Base-by-base conservation (phyloP, 1,140 invertebrate genomes). In the Aphelinus certus region DNA sequence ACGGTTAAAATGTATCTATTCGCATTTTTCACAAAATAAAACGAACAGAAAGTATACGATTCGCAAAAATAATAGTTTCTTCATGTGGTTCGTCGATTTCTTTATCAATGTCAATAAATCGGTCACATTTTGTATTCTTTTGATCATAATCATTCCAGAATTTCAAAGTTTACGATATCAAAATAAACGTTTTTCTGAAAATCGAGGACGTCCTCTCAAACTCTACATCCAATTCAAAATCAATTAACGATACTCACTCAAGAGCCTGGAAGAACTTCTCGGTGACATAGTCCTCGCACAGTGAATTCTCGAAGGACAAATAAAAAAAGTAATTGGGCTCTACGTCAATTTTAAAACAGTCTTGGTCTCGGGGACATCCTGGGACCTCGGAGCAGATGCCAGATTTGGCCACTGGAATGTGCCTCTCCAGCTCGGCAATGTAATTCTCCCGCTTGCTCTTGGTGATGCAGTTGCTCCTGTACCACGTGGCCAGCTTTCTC, bases 251-350 rank as follows among this genome's bases (percentile, higher is more conserved):
- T 26, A 53, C 69, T 83, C 81, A 85, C 77, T 85, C 77, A 48
- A 91, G 72, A 3, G 87, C 83, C 56, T 85, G 81, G 81, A 88
- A 90, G 56, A 93, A 82, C 78, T 92, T 92, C 78, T 93, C 92
- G 1, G 91, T 92, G 43, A 91, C 88, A 82, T 93, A 93, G 82
- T 92, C 91, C 55, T 85, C 82, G 77, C 87, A 88, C 10, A 89
- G 83, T 46, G 90, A 89, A 81, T 94, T 94, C 81, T 94, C 92
- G 72, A 94, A 93, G 0, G 92, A 88, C 47, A 94, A 82, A 81
- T 93, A 93, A 78, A 93, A 93, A 78, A 90, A 91, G 82, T 93
- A 93, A 51, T 88, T 77, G 0, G 81, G 79, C 48, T 85, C 84
- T 42, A 83, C 76, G 3, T 92, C 68, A 5, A 81, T 79, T n/a